Conservation (phyloP, 1,140 invertebrate genomes). For the Ooceraea biroi region DNA sequence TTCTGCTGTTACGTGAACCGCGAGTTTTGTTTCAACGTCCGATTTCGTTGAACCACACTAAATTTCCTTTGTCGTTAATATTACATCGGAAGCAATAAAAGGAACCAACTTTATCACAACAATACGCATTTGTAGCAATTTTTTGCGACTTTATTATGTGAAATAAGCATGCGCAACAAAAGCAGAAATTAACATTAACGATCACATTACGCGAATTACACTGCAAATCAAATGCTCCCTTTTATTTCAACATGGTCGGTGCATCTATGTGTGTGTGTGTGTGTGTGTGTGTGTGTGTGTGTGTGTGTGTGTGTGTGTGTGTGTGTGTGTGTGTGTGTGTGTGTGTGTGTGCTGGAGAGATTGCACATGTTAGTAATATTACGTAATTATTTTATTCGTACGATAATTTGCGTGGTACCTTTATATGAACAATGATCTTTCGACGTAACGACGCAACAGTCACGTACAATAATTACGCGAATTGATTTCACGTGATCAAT, state of each 20-base stretch:
- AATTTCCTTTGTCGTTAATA: constrained; percentile 20
- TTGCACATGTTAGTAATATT: no score
- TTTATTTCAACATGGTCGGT: background rate
- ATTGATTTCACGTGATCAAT: constrained; percentile 1
- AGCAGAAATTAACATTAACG: constrained; percentile 6
- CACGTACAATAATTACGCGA: background rate
- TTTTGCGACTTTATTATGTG: background rate
- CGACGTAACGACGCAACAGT: background rate
- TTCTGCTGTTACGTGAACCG: constrained; percentile 29
- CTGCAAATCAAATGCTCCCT: background rate
- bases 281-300: no score
- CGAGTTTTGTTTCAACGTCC: constrained; percentile 31
- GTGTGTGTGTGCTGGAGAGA: no score
- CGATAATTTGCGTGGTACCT: background rate
- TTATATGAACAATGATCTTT: background rate
- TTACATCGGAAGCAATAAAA: background rate
- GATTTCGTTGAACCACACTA: background rate
- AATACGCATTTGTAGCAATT: background rate
- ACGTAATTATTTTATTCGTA: background rate
- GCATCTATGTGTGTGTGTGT: no score
- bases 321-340: no score
- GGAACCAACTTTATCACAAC: background rate
- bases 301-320: no score
- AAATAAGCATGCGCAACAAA: background rate
- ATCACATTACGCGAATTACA: background rate